These are phyloP conservation scores for Danaus plexippus DNA, from an alignment of 1,140 invertebrate genomes.

Conservation along the genomic window DNA sequence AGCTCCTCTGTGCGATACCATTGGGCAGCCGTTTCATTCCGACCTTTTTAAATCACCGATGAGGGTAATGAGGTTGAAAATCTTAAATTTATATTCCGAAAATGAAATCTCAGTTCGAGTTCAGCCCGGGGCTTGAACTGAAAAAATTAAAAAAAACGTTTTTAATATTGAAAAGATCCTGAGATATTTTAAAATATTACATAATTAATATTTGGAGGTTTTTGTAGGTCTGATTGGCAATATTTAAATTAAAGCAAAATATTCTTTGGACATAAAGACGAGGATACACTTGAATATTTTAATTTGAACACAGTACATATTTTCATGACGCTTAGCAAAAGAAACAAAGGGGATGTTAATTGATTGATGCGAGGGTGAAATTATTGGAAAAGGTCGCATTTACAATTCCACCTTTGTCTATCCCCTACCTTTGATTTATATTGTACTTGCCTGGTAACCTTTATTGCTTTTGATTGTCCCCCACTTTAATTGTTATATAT, in stretches of 20 bases:
- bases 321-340: conserved; percentile 4
- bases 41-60: conserved; percentile 47
- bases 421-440: conserved; percentile 25
- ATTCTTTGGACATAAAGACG: conserved; percentile 5
- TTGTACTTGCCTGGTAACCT: conserved; percentile 6
- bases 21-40: conserved; percentile 27
- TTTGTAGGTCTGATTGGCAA: too few species aligned
- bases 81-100: conserved; percentile 51
- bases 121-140: neutral
- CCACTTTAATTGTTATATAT: too few species aligned
- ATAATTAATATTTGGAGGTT: too few species aligned
- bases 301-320: neutral
- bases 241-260: neutral
- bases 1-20: conserved; percentile 18
- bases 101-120: conserved; percentile 34
- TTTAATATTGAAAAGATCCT: too few species aligned
- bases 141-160: too few species aligned
- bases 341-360: conserved; percentile 39
- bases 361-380: conserved; percentile 49
- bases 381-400: conserved; percentile 41
- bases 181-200: too few species aligned
- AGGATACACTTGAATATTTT: too few species aligned
- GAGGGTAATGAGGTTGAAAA: conserved; percentile 51
- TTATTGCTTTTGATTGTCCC: conserved; percentile 4
- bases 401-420: conserved; percentile 37